A percentile compares a stretch with the other conserved stretches of the same genome.
Conservation (phyloP, 2,113 vertebrate genomes). For the Loxodonta africana region DNA sequence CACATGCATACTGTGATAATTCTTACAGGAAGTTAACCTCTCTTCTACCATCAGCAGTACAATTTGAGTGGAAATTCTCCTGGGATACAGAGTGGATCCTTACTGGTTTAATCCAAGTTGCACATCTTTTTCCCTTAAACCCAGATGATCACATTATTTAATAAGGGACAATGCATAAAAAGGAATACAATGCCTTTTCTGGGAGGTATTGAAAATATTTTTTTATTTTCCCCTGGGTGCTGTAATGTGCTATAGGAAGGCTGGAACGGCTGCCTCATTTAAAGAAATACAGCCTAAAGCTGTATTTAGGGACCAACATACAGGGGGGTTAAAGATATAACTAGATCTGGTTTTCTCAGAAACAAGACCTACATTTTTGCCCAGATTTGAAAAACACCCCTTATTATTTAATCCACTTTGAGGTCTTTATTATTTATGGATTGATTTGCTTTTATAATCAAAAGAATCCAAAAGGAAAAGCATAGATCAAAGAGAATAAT, state of each 20-base stretch:
- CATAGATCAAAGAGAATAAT: not conserved
- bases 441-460: slow-evolving; percentile 5
- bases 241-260: not conserved
- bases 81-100: not conserved
- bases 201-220: not conserved
- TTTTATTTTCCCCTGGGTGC: not conserved
- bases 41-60: not conserved
- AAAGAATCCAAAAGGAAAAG: not conserved
- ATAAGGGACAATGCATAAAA: not conserved
- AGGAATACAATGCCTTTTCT: not conserved
- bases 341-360: not conserved
- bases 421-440: not conserved
- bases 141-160: not conserved
- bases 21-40: not conserved
- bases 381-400: not conserved
- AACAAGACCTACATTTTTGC: not conserved
- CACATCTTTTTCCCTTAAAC: not conserved
- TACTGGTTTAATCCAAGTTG: not conserved
- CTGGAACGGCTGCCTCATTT: not conserved
- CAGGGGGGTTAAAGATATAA: not conserved
- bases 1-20: not conserved
- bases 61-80: not conserved
- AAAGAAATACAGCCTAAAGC: too few species aligned
- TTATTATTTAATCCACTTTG: not conserved
- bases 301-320: not conserved